Evolutionary conservation across 2,888 invertebrate genomes (phyloP).

Genomic region (Cancer borealis): DNA sequence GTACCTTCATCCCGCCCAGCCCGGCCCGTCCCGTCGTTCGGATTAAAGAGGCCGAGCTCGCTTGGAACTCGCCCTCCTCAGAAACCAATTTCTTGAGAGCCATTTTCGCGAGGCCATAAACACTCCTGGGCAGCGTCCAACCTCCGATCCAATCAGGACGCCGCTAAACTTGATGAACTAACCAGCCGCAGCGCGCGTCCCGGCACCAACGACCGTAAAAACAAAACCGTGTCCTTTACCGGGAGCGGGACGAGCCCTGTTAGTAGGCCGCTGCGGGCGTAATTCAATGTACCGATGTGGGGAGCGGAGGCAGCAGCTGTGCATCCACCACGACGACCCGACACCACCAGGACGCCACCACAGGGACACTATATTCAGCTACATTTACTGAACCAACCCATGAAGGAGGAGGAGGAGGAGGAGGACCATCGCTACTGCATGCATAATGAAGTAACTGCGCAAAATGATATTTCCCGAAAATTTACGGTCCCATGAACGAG

Average conservation of each 20-base stretch:
- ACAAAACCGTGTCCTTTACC: conserved; percentile 47
- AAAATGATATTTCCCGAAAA: conserved; percentile 70
- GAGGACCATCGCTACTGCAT: conserved; percentile 51
- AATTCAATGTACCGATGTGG: neutral
- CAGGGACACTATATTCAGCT: conserved; percentile 14
- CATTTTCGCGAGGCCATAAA: conserved; percentile 59
- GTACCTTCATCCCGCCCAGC: neutral
- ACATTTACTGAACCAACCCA: conserved; percentile 16
- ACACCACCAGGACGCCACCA: conserved; percentile 29
- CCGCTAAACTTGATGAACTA: conserved; percentile 62
- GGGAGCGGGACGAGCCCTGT: conserved; percentile 34
- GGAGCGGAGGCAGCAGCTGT: neutral
- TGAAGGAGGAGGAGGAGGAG: neutral
- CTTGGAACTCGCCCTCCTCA: conserved; percentile 47
- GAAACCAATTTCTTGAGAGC: conserved; percentile 66
- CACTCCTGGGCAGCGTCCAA: conserved; percentile 47
- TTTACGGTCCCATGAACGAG: conserved; percentile 65
- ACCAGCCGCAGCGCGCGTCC: conserved; percentile 35
- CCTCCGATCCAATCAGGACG: conserved; percentile 65
- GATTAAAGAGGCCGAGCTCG: conserved; percentile 38
- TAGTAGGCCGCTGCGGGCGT: neutral
- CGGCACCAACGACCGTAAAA: neutral
- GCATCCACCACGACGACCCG: neutral
- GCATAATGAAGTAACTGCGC: conserved; percentile 66
- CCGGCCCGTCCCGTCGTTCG: neutral